Base-by-base conservation (phyloP, 2,797 vertebrate genomes). In the Sebastes minor region DNA sequence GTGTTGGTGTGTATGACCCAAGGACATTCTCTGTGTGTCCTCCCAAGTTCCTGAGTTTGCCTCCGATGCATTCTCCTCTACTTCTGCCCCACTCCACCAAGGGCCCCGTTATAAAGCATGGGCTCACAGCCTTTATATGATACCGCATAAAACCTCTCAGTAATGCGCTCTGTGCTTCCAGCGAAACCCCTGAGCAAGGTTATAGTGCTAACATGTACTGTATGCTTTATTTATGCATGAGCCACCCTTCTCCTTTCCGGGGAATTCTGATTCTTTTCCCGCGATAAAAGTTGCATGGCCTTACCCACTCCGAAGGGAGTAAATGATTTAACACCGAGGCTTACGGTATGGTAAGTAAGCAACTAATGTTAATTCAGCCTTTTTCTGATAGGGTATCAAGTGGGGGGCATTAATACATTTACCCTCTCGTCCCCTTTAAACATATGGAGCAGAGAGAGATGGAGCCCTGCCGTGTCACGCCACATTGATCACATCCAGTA, bases 141-240 rank as follows among this genome's bases (percentile, higher is more conserved):
- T 89, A 87, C 80, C 53, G 74, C 83, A 90, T 88, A 80, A 92
- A 90, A 81, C 89, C 87, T 91, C 86, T 91, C 84, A 83, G 85
- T 89, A 83, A 88, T 87, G 87, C 70, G 81, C 83, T 87, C 75
- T 84, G 75, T 71, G 88, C 90, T 88, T 74, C 77, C 85, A 92
- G 90, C 80, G 4, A 89, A 91, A 90, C 82, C 92, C 89, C 91
- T 90, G 83, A 94, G 93, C 92, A 90, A 91, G 88, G 92, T 92
- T 93, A 91, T 91, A 91, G 93, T 87, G 89, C 92, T 92, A 82
- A 84, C 92, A 90, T 94, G 92, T 88, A 92, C 95, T 92, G 88
- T 87, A 87, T 89, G 95, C 95, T 96, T 97, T 95, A 96, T 89
- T 94, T 96, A 97, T 97, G 97, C 96, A 96, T 97, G 96, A 96